A percentile compares a stretch with the other conserved stretches of the same genome.
These are phyloP conservation scores for Tetramorium alpestre DNA, from an alignment of 1,140 invertebrate species.

Conservation along the genomic window DNA sequence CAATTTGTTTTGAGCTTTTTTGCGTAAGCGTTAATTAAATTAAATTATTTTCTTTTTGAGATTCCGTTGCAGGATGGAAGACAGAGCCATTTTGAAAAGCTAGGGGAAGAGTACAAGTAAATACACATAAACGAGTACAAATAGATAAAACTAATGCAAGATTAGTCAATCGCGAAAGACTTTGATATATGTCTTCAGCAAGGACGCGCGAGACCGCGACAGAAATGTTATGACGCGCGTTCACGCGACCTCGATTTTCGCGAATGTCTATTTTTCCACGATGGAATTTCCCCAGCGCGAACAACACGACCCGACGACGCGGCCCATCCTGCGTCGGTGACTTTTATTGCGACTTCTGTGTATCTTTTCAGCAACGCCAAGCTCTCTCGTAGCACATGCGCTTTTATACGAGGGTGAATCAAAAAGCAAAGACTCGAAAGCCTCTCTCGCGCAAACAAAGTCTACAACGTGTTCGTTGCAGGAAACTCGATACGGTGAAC, in stretches of 20 bases:
- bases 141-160: background rate
- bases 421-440: slow-evolving; percentile 17
- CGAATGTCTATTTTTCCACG: slow-evolving; percentile 58
- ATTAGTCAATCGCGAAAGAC: background rate
- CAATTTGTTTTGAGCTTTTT: background rate
- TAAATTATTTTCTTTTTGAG: background rate
- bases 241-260: slow-evolving; percentile 53
- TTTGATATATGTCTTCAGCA: background rate
- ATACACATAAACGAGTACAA: background rate
- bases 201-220: background rate
- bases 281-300: slow-evolving; percentile 41
- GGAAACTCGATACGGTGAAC: background rate
- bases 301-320: slow-evolving; percentile 24
- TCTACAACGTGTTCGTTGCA: background rate
- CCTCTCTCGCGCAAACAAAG: background rate
- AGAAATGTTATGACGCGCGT: slow-evolving; percentile 43
- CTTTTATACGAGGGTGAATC: slow-evolving; percentile 4
- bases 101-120: background rate
- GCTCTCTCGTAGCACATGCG: background rate
- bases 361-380: background rate
- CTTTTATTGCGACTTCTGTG: slow-evolving; percentile 53
- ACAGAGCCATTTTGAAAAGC: background rate
- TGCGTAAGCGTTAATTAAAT: background rate
- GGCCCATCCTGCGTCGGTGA: background rate
- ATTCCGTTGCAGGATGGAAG: background rate